These are phyloP conservation scores for Tamias sibiricus DNA, from an alignment of 2,113 vertebrate species.

Conservation along the genomic window DNA sequence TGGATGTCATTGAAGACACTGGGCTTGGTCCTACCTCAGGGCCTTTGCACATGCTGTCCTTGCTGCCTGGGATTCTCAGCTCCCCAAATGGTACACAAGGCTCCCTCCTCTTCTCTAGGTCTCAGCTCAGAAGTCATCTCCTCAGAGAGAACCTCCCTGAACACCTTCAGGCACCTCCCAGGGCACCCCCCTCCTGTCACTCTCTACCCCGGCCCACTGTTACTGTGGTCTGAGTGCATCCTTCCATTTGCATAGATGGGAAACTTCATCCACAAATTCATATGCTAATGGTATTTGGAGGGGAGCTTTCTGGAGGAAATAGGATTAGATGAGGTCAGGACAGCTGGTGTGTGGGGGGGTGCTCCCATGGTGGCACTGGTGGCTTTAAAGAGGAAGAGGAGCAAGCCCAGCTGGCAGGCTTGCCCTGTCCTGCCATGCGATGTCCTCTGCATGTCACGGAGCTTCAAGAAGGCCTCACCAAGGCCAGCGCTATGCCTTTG, in stretches of 20 bases:
- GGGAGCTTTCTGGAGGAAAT: neutral
- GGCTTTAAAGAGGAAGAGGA: neutral
- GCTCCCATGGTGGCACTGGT: neutral
- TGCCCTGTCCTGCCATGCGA: neutral
- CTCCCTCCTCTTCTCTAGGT: neutral
- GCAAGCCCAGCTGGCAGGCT: neutral
- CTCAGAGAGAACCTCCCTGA: neutral
- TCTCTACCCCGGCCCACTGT: neutral
- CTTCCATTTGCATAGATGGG: neutral
- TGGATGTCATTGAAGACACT: neutral
- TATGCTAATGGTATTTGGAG: neutral
- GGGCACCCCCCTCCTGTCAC: too few relatives aligned
- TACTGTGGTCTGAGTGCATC: neutral
- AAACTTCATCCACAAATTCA: neutral
- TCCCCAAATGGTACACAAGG: fast-evolving
- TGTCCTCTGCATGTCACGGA: neutral
- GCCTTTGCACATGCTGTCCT: neutral
- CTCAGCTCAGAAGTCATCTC: neutral
- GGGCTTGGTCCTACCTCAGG: neutral
- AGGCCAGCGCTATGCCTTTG: neutral
- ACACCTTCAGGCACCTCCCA: neutral
- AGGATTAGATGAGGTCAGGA: neutral
- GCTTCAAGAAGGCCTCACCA: neutral
- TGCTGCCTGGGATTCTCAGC: neutral
- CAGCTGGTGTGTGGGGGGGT: too few relatives aligned